Percentiles rank a stretch among this genome's conserved stretches.
These are phyloP conservation scores for Cyprinella venusta DNA, from an alignment of 2,797 vertebrate species.

Conservation along the genomic window DNA sequence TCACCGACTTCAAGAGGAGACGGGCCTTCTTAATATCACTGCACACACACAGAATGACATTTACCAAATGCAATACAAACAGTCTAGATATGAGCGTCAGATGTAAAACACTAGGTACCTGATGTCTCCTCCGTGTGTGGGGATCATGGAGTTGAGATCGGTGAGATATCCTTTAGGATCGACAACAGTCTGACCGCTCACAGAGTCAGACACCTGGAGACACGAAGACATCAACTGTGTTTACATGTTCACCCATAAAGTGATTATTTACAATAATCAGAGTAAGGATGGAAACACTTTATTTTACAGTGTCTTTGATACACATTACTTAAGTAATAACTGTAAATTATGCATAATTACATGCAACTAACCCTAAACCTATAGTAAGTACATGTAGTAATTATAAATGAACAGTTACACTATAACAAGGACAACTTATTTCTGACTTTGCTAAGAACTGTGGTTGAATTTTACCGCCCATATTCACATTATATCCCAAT, in stretches of 20 bases:
- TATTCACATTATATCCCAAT: not conserved
- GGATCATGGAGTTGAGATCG: constrained; percentile 98
- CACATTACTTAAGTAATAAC: too few species aligned
- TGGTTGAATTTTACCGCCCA: not conserved
- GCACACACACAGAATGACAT: not conserved
- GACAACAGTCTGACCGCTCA: constrained; percentile 97
- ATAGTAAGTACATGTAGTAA: not conserved
- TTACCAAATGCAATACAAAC: not conserved
- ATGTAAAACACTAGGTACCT: constrained; percentile 79
- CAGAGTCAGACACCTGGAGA: constrained; percentile 94
- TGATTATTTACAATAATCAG: not conserved
- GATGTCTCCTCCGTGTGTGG: constrained; percentile 96
- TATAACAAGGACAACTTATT: not conserved
- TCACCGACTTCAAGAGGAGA: constrained; percentile 93
- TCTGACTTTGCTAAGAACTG: not conserved
- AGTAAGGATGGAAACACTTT: not conserved
- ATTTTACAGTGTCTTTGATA: too few species aligned
- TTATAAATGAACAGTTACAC: not conserved
- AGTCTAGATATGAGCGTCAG: not conserved
- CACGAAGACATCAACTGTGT: not conserved
- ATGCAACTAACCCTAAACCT: too few species aligned
- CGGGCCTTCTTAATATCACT: constrained; percentile 99
- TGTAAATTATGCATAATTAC: too few species aligned
- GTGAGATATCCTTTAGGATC: constrained; percentile 98
- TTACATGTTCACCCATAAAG: not conserved